Percentiles rank a stretch among this genome's conserved stretches.
Evolutionary conservation across 2,113 vertebrate species (phyloP).

Genomic region (Microcebus jonahi): DNA sequence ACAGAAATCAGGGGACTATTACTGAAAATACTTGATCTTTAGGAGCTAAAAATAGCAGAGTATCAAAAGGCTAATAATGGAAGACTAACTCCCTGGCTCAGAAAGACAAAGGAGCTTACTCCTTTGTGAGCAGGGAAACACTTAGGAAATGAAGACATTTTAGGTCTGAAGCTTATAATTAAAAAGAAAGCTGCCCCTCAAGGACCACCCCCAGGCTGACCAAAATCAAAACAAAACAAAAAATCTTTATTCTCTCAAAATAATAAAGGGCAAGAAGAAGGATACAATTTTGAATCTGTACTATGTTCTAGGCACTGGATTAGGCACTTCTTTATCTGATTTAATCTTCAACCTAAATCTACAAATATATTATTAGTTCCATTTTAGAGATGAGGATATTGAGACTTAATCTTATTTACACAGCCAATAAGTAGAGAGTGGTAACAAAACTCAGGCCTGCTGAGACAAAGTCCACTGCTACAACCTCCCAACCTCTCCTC

Average conservation of each 20-base stretch:
- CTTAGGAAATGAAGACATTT: neutral
- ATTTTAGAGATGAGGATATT: conserved; percentile 31
- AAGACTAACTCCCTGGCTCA: conserved; percentile 6
- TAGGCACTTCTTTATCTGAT: conserved; percentile 26
- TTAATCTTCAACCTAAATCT: conserved; percentile 19
- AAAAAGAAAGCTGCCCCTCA: conserved; percentile 19
- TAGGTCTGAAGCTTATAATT: conserved; percentile 9
- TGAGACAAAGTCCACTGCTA: neutral
- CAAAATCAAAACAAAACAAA: conserved; percentile 4
- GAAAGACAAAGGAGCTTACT: conserved; percentile 33
- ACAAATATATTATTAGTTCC: neutral
- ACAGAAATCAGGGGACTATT: conserved; percentile 71
- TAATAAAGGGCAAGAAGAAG: conserved; percentile 12
- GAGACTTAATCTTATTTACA: neutral
- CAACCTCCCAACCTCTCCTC: neutral
- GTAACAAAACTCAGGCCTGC: neutral
- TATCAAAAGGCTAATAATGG: conserved; percentile 69
- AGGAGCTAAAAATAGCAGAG: conserved; percentile 72
- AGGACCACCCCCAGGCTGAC: neutral
- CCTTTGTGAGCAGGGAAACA: neutral
- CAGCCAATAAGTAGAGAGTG: neutral
- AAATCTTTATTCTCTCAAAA: conserved; percentile 10
- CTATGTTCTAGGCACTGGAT: neutral
- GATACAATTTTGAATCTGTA: neutral
- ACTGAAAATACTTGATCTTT: conserved; percentile 73